Evolutionary conservation across 1,140 invertebrate species (phyloP).

Genomic region (Atopsyche davidsoni): DNA sequence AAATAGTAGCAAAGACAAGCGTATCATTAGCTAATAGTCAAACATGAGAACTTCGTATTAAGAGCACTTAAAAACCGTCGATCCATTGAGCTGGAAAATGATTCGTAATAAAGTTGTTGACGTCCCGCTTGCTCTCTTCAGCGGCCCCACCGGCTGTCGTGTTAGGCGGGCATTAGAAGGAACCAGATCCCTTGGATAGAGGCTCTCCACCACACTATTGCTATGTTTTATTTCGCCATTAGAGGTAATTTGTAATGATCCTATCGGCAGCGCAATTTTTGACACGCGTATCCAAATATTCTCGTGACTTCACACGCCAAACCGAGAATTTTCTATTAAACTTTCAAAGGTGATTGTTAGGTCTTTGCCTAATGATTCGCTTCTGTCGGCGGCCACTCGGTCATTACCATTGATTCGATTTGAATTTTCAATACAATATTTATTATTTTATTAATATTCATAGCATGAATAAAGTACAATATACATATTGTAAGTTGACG

Average conservation of each 20-base stretch:
- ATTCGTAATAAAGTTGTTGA: constrained; percentile 27
- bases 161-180: constrained; percentile 23
- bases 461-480: too few relatives aligned
- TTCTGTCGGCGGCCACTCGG: too few relatives aligned
- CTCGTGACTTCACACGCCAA: neutral
- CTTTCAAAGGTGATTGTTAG: too few relatives aligned
- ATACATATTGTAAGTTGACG: too few relatives aligned
- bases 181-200: constrained; percentile 19
- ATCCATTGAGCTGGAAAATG: neutral
- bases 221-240: constrained; percentile 26
- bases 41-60: too few relatives aligned
- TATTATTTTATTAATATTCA: too few relatives aligned
- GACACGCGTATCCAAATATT: constrained; percentile 26
- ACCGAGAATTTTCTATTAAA: constrained; percentile 16
- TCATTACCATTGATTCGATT: too few relatives aligned
- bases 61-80: neutral
- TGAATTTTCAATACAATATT: too few relatives aligned
- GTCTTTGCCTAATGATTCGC: too few relatives aligned
- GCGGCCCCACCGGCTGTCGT: constrained; percentile 21
- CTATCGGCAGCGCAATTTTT: constrained; percentile 27
- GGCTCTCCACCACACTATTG: constrained; percentile 17
- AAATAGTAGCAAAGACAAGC: too few relatives aligned
- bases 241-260: constrained; percentile 28
- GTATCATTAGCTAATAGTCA: too few relatives aligned
- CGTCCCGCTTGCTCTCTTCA: constrained; percentile 23